Percentiles rank a stretch among this genome's conserved stretches.
phyloP scores from a whole-genome alignment of 2,797 vertebrate species.

The Crocodylus rhombifer region DNA sequence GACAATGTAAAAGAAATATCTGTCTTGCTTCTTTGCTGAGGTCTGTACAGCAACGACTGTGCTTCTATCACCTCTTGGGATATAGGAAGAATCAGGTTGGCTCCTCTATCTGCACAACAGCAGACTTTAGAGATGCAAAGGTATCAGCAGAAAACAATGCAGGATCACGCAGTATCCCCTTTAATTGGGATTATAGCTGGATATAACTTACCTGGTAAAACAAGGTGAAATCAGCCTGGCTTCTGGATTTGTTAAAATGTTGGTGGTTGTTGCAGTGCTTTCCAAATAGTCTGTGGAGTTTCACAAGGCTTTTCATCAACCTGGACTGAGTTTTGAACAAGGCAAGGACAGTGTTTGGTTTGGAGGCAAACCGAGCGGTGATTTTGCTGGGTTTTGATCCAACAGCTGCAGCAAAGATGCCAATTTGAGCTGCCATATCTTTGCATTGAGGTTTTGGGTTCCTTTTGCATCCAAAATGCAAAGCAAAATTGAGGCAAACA shows the following conservation, averaged over 20 bases:
- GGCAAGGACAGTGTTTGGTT: background rate
- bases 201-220: background rate
- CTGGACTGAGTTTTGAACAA: background rate
- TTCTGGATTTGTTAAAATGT: background rate
- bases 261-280: background rate
- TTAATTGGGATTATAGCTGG: background rate
- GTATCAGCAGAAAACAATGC: background rate
- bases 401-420: background rate
- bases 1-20: background rate
- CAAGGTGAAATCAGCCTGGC: background rate
- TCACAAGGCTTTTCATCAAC: background rate
- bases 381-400: background rate
- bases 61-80: background rate
- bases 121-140: background rate
- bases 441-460: background rate
- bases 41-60: background rate
- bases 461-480: background rate
- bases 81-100: background rate
- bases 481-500: background rate
- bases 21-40: conserved; percentile 38
- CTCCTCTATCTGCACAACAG: background rate
- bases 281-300: background rate
- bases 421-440: background rate
- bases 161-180: background rate
- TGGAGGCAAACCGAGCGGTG: background rate